A percentile compares a stretch with the other conserved stretches of the same genome.
These are phyloP conservation scores for Oceanites oceanicus DNA, from an alignment of 2,113 vertebrate genomes.

Conservation along the genomic window DNA sequence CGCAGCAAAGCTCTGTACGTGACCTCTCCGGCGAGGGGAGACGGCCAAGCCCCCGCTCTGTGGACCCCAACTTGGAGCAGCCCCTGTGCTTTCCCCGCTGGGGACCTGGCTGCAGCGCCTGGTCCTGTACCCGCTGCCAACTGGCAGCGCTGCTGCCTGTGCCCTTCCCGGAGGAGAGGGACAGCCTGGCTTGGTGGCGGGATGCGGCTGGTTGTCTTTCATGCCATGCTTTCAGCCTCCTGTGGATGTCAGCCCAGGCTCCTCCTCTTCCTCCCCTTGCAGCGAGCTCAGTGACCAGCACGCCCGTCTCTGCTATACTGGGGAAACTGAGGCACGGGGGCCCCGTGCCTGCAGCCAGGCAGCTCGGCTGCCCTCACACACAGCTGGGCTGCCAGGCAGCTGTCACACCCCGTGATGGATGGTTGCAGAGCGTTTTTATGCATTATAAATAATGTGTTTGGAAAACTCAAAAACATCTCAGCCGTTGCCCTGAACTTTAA, in stretches of 20 bases:
- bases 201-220: not conserved
- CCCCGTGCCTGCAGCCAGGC: fast-evolving
- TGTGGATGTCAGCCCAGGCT: not conserved
- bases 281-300: fast-evolving
- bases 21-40: fast-evolving
- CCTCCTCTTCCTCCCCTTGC: slow-evolving; percentile 1
- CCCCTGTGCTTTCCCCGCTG: fast-evolving
- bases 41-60: fast-evolving
- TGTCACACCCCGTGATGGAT: not conserved
- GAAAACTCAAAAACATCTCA: not conserved
- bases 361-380: not conserved
- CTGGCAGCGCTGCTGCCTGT: not conserved
- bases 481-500: slow-evolving; percentile 25
- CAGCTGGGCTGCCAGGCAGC: not conserved
- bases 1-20: fast-evolving
- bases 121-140: not conserved
- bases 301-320: fast-evolving
- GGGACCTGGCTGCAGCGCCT: not conserved
- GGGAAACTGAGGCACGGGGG: slow-evolving; percentile 16
- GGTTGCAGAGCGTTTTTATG: not conserved
- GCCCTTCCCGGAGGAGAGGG: not conserved
- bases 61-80: fast-evolving
- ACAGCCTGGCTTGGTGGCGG: not conserved
- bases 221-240: not conserved
- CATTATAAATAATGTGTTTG: slow-evolving; percentile 8